A percentile compares a stretch with the other conserved stretches of the same genome.
These are phyloP conservation scores for Euzophera pinguis DNA, from an alignment of 2,888 invertebrate genomes.

Conservation along the genomic window DNA sequence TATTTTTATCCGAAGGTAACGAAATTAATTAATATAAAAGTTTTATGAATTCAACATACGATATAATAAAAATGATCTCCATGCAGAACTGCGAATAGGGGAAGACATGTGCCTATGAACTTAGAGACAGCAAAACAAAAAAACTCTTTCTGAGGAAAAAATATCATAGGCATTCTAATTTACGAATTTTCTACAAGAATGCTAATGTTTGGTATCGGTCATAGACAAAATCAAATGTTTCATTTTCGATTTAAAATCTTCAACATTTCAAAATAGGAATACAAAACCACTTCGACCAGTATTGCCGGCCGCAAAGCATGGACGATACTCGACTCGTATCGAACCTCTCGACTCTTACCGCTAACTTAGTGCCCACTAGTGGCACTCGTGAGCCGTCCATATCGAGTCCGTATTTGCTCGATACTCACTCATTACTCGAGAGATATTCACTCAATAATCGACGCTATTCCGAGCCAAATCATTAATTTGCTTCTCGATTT, in stretches of 20 bases:
- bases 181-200: too few relatives aligned
- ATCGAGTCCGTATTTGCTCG: constrained; percentile 1
- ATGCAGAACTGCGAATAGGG: too few relatives aligned
- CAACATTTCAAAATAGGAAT: neutral
- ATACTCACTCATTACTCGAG: constrained; percentile 1
- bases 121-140: too few relatives aligned
- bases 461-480: neutral
- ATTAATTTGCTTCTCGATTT: neutral
- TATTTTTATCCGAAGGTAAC: too few relatives aligned
- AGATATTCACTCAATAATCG: constrained; percentile 6
- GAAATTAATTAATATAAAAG: too few relatives aligned
- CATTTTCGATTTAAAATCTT: neutral
- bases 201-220: neutral
- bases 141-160: too few relatives aligned
- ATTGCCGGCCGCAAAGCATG: constrained; percentile 6
- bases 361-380: constrained; percentile 4
- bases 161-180: too few relatives aligned
- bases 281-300: constrained; percentile 2
- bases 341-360: constrained; percentile 3
- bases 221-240: neutral
- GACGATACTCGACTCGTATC: neutral
- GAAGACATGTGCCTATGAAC: too few relatives aligned
- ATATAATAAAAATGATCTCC: too few relatives aligned
- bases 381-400: neutral
- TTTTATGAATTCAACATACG: too few relatives aligned